Conservation (phyloP, 1,140 invertebrate genomes). For the fruit fly (Drosophila melanogaster) region DNA sequence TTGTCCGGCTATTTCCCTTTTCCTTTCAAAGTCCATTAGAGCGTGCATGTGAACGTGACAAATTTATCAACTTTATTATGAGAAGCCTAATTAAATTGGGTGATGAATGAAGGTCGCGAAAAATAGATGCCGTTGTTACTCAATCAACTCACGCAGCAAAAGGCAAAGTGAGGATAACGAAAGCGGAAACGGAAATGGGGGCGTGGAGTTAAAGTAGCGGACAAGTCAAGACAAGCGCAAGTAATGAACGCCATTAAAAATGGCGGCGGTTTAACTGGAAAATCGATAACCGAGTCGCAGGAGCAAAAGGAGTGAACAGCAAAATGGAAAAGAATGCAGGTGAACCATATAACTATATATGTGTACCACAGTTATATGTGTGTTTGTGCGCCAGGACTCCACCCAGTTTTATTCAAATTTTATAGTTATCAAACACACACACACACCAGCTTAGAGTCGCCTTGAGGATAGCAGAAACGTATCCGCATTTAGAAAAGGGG, state of each 20-base stretch:
- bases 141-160: slow-evolving; percentile 70
- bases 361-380: background rate
- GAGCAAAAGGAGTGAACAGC: slow-evolving; percentile 62
- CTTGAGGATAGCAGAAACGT: slow-evolving; percentile 23
- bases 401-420: slow-evolving; percentile 55
- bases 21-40: slow-evolving; percentile 4
- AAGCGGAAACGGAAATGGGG: slow-evolving; percentile 27
- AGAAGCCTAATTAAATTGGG: slow-evolving; percentile 66
- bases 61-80: slow-evolving; percentile 58
- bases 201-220: slow-evolving; percentile 8
- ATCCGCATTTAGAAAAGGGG: slow-evolving; percentile 20
- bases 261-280: slow-evolving; percentile 70
- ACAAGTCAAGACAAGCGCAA: slow-evolving; percentile 49
- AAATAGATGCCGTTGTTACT: slow-evolving; percentile 27
- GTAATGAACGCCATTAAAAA: slow-evolving; percentile 81
- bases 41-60: slow-evolving; percentile 34
- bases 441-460: slow-evolving; percentile 14
- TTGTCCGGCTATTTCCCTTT: slow-evolving; percentile 13
- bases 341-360: slow-evolving; percentile 21
- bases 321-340: slow-evolving; percentile 67
- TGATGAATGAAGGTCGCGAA: slow-evolving; percentile 54
- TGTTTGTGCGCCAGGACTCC: slow-evolving; percentile 36
- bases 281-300: slow-evolving; percentile 62
- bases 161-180: slow-evolving; percentile 16
- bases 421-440: slow-evolving; percentile 49